Percentiles rank a stretch among this genome's conserved stretches.
Conservation (phyloP, 2,888 invertebrate species). For the Dicycla oo region DNA sequence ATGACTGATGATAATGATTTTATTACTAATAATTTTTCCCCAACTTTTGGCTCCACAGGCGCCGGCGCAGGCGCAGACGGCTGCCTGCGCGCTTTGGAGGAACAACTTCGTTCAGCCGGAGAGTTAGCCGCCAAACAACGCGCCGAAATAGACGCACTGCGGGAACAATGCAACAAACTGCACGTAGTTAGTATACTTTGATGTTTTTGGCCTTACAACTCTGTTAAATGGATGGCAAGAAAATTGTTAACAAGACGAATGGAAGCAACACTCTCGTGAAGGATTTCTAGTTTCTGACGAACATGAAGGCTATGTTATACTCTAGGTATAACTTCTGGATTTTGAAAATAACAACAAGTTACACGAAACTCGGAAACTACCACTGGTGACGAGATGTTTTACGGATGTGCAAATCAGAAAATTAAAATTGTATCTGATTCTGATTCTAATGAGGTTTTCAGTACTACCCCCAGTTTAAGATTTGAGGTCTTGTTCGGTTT, state of each 20-base stretch:
- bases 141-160: constrained; percentile 93
- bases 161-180: constrained; percentile 92
- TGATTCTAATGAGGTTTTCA: not conserved
- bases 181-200: constrained; percentile 91
- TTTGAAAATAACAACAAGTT: not conserved
- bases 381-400: not conserved
- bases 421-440: not conserved
- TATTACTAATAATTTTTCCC: not conserved
- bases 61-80: constrained; percentile 91
- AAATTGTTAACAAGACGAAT: not conserved
- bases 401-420: not conserved
- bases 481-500: not conserved
- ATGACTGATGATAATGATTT: not conserved
- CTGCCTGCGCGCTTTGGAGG: constrained; percentile 94
- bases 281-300: not conserved
- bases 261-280: not conserved
- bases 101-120: constrained; percentile 93
- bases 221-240: not conserved
- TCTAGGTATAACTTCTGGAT: not conserved
- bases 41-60: constrained; percentile 66
- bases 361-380: not conserved
- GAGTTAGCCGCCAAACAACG: constrained; percentile 94
- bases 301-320: not conserved
- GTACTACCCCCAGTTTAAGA: not conserved
- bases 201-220: not conserved